Evolutionary conservation across 2,888 invertebrate species (phyloP).

Genomic region (Lepidonotus clava): DNA sequence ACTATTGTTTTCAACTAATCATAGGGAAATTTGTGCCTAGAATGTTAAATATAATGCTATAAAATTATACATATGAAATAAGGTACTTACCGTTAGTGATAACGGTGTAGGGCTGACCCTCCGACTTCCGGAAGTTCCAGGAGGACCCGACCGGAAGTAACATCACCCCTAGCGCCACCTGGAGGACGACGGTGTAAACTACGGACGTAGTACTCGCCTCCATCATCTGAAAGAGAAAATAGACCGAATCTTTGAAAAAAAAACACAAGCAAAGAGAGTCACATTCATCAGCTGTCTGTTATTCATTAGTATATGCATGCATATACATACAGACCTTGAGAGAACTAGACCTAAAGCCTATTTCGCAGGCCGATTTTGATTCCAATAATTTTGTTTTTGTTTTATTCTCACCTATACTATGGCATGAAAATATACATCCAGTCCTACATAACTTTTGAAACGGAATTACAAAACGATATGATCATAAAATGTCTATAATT

Average conservation of each 20-base stretch:
- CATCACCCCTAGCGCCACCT: conserved; percentile 27
- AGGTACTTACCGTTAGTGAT: conserved; percentile 5
- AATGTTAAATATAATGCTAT: too few relatives aligned
- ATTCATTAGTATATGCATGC: not conserved
- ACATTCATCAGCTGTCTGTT: not conserved
- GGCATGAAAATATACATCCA: too few relatives aligned
- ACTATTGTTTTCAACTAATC: too few relatives aligned
- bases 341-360: not conserved
- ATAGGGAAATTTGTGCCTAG: too few relatives aligned
- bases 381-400: not conserved
- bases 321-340: not conserved
- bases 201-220: not conserved
- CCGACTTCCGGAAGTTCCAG: conserved; percentile 10
- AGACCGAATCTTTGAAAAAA: not conserved
- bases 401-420: too few relatives aligned
- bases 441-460: too few relatives aligned
- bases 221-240: not conserved
- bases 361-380: not conserved
- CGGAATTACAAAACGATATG: too few relatives aligned
- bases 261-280: not conserved
- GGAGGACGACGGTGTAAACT: not conserved
- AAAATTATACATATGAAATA: not conserved
- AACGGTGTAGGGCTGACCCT: conserved; percentile 8
- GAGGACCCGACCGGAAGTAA: conserved; percentile 36
- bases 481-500: too few relatives aligned